A percentile compares a stretch with the other conserved stretches of the same genome.
These are phyloP conservation scores for Lithophane ornitopus DNA, from an alignment of 2,888 invertebrate species.

Conservation along the genomic window DNA sequence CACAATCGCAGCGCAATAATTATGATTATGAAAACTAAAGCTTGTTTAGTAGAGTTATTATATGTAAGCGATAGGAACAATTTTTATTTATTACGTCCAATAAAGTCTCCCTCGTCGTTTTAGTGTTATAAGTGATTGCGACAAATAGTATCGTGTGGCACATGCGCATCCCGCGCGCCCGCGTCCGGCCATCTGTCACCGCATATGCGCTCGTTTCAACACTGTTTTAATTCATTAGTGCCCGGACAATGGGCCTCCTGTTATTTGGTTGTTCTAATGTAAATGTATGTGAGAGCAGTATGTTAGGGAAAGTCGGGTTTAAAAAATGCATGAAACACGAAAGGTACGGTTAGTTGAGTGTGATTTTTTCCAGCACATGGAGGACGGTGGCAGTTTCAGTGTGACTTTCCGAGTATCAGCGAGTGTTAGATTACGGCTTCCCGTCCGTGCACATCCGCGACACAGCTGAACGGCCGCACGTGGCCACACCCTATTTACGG, in stretches of 20 bases:
- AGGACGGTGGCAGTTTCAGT: conserved; percentile 74
- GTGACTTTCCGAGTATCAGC: conserved; percentile 80
- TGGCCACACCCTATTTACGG: conserved; percentile 91
- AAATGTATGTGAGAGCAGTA: conserved; percentile 12
- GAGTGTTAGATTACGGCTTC: conserved; percentile 89
- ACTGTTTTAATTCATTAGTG: conserved; percentile 89
- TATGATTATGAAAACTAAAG: conserved; percentile 67
- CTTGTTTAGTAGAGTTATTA: conserved; percentile 52
- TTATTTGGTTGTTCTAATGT: conserved; percentile 79
- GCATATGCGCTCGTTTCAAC: conserved; percentile 87
- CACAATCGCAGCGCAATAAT: conserved; percentile 63
- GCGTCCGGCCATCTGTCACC: conserved; percentile 90
- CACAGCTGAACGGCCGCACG: conserved; percentile 90
- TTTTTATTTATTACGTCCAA: conserved; percentile 69
- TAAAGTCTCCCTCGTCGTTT: conserved; percentile 73
- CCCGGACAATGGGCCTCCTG: conserved; percentile 80
- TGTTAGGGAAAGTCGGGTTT: conserved; percentile 17
- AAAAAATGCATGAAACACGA: not conserved
- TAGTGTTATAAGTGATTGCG: conserved; percentile 82
- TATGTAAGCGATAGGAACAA: conserved; percentile 51
- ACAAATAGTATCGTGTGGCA: conserved; percentile 84
- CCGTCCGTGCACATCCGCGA: conserved; percentile 89
- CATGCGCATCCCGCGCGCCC: conserved; percentile 81
- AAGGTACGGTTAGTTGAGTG: conserved; percentile 8
- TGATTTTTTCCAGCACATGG: conserved; percentile 41